These are phyloP conservation scores for Papilio glaucus DNA, from an alignment of 1,140 invertebrate species.

Conservation along the genomic window DNA sequence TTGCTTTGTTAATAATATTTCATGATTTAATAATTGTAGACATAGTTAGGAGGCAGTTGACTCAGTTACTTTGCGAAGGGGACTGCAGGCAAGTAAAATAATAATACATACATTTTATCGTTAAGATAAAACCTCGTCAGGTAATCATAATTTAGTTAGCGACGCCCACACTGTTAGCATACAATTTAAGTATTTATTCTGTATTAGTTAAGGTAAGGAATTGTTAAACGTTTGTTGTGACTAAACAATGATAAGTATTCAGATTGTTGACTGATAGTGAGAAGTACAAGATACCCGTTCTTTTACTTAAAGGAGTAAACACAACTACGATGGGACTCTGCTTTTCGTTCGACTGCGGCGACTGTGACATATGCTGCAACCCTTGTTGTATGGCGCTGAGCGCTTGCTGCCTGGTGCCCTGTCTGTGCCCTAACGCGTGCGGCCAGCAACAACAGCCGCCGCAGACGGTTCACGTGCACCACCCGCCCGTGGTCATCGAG, in stretches of 20 bases:
- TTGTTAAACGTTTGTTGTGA: conserved; percentile 27
- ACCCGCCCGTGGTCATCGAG: conserved; percentile 60
- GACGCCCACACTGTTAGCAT: neutral
- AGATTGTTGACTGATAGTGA: conserved; percentile 45
- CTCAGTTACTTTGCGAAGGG: neutral
- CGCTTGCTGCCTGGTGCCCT: conserved; percentile 72
- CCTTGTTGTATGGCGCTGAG: conserved; percentile 73
- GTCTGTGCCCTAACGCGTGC: conserved; percentile 74
- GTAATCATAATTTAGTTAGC: conserved; percentile 17
- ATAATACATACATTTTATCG: conserved; percentile 21
- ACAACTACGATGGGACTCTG: conserved; percentile 68
- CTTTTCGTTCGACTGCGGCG: conserved; percentile 75
- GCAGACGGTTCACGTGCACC: conserved; percentile 63
- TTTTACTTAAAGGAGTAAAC: conserved; percentile 63
- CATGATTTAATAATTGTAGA: too few relatives aligned
- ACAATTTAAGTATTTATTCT: conserved; percentile 30
- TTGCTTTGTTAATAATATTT: too few relatives aligned
- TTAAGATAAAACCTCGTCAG: conserved; percentile 18
- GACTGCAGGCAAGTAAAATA: conserved; percentile 28
- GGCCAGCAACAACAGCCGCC: conserved; percentile 69
- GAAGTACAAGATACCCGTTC: conserved; percentile 42
- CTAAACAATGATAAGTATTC: conserved; percentile 27
- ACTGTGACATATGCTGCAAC: conserved; percentile 67
- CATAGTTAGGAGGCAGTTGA: neutral
- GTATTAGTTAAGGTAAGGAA: conserved; percentile 26